Conservation (phyloP, 2,888 invertebrate species). For the Amblyteles armatorius region DNA sequence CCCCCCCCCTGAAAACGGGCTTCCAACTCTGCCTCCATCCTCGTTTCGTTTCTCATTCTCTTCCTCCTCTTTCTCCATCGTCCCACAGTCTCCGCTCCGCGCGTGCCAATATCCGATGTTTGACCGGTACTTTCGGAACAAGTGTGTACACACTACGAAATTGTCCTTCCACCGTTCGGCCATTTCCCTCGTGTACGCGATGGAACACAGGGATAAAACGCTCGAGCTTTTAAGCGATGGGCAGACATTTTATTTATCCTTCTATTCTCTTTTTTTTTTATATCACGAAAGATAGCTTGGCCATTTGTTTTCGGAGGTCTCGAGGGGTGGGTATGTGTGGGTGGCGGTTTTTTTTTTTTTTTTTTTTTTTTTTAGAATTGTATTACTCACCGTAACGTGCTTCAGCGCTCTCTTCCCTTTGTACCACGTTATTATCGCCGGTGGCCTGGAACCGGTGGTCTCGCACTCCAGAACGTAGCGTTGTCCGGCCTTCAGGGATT, state of each 20-base stretch:
- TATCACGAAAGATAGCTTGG: background rate
- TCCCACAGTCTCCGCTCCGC: slow-evolving; percentile 34
- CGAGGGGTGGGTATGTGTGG: no score
- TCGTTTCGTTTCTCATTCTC: slow-evolving; percentile 55
- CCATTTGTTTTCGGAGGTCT: background rate
- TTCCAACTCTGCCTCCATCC: slow-evolving; percentile 46
- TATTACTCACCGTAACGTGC: slow-evolving; percentile 89
- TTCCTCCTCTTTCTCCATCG: slow-evolving; percentile 19
- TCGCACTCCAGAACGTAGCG: slow-evolving; percentile 94
- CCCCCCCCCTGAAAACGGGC: slow-evolving; percentile 38
- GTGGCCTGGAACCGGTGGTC: slow-evolving; percentile 94
- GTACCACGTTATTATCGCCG: slow-evolving; percentile 95
- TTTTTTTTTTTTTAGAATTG: background rate
- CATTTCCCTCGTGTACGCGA: background rate
- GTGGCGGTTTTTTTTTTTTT: no score
- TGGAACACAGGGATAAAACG: background rate
- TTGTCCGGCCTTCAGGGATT: slow-evolving; percentile 92
- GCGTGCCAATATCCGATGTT: slow-evolving; percentile 35
- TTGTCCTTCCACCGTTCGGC: slow-evolving; percentile 8
- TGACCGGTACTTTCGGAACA: slow-evolving; percentile 30
- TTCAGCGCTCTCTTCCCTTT: slow-evolving; percentile 94
- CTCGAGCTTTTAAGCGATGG: slow-evolving; percentile 1
- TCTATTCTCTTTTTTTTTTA: background rate
- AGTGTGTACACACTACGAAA: slow-evolving; percentile 28
- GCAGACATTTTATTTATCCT: background rate